phyloP scores from a whole-genome alignment of 2,888 invertebrate genomes.

The Pristionchus japonicus region DNA sequence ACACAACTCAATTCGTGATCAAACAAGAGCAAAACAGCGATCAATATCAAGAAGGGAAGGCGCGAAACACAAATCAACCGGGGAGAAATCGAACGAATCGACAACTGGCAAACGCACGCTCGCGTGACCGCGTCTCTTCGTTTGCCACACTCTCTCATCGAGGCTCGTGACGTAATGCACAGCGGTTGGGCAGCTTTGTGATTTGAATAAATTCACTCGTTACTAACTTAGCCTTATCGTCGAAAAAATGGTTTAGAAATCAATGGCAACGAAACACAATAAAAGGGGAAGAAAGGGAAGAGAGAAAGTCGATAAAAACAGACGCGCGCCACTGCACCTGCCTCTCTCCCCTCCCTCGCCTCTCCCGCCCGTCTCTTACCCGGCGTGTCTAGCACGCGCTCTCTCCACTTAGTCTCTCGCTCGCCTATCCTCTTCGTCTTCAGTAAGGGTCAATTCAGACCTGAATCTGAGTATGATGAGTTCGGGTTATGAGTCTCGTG shows the following conservation, averaged over 20 bases:
- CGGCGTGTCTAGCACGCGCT: constrained; percentile 7
- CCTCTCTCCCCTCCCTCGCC: constrained; percentile 17
- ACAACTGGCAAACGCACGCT: neutral
- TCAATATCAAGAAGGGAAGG: neutral
- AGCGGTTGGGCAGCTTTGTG: neutral
- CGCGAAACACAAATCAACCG: constrained; percentile 14
- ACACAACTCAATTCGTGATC: neutral
- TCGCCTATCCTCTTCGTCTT: constrained; percentile 49
- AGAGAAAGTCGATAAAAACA: neutral
- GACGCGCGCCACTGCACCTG: neutral
- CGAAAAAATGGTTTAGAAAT: neutral
- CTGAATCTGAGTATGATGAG: constrained; percentile 65
- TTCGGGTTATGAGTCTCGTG: constrained; percentile 60
- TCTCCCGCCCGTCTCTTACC: neutral
- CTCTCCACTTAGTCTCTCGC: neutral
- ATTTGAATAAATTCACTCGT: neutral
- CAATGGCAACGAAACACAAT: neutral
- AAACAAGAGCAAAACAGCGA: neutral
- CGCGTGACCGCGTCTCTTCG: neutral
- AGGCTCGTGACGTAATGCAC: neutral
- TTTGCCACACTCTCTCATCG: neutral
- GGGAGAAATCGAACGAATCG: neutral
- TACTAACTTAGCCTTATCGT: too few species aligned
- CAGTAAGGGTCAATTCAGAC: constrained; percentile 64
- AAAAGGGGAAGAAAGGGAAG: neutral